phyloP scores from a whole-genome alignment of 2,888 invertebrate species.

The Agonum fuliginosum region DNA sequence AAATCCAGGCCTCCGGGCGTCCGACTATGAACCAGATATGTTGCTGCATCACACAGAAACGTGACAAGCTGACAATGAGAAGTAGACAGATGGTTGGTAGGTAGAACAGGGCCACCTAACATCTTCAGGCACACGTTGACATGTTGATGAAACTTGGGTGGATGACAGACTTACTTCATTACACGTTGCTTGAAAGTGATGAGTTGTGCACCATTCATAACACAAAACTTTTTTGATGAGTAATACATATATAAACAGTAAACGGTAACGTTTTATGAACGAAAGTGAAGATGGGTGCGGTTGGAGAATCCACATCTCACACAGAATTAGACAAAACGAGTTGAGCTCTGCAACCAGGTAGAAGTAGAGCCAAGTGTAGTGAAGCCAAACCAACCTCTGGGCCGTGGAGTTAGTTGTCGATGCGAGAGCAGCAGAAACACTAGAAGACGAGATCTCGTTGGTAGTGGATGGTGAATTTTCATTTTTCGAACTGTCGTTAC shows the following conservation, averaged over 20 bases:
- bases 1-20: not conserved
- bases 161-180: not conserved
- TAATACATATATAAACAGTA: constrained; percentile 35
- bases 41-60: not conserved
- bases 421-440: constrained; percentile 60
- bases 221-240: constrained; percentile 60
- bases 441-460: constrained; percentile 62
- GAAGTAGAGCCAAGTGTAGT: constrained; percentile 55
- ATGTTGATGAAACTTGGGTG: not conserved
- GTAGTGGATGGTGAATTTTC: constrained; percentile 62
- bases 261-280: constrained; percentile 37
- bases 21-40: not conserved
- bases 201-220: constrained; percentile 30
- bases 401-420: constrained; percentile 47
- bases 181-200: not conserved
- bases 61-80: too few species aligned
- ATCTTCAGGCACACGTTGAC: not conserved
- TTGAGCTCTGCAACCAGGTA: constrained; percentile 53
- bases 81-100: too few species aligned
- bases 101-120: not conserved
- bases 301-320: constrained; percentile 45
- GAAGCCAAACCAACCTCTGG: constrained; percentile 66
- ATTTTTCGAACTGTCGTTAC: constrained; percentile 65
- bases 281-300: constrained; percentile 49
- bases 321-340: constrained; percentile 26